Evolutionary conservation across 2,113 vertebrate genomes (phyloP), one percentile per base, ranked within the genome.

Genomic region (Rhynchopsitta pachyrhyncha): DNA sequence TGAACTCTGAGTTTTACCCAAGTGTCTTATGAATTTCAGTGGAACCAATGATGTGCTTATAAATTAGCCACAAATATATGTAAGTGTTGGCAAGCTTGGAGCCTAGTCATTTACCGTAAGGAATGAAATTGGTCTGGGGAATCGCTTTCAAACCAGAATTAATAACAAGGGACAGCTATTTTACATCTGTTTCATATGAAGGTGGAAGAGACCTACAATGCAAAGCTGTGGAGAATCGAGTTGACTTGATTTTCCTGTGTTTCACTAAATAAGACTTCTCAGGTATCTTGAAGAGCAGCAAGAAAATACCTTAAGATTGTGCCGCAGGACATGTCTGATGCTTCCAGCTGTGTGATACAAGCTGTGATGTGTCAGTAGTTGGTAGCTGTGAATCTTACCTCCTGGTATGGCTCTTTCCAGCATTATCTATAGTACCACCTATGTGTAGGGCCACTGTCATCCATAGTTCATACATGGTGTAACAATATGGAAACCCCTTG

Each of bases 381-480:
- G 1, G n/a, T 44, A 64, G 42, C 33, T 86, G 59, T 35, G 64
- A 73, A 46, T 77, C 50, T 17, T 39, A 23, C 19, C 63, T 89
- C 24, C 77, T 66, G n/a, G 25, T 10, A 9, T 29, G 47, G 24
- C 35, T 57, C 42, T 57, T 78, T n/a, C 50, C 23, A 53, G 57
- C 46, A 14, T 52, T 66, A 14, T 33, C 41, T 57, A 2, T 6
- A 13, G n/a, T 46, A 52, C 29, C 52, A 44, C 25, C 62, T 50
- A 6, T 9, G 47, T 4, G 17, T 15, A 73, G 4, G 64, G 42
- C 31, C 27, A 9, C 22, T 3, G 1, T 60, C 67, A 27, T 27
- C 57, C 18, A 19, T 23, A 59, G 33, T 31, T 79, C 41, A 5
- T 46, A 68, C 19, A 7, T 0, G 0, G 31, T 39, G 3, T 44